Conservation (phyloP, 1,140 invertebrate species). For the Cotesia chilonis region DNA sequence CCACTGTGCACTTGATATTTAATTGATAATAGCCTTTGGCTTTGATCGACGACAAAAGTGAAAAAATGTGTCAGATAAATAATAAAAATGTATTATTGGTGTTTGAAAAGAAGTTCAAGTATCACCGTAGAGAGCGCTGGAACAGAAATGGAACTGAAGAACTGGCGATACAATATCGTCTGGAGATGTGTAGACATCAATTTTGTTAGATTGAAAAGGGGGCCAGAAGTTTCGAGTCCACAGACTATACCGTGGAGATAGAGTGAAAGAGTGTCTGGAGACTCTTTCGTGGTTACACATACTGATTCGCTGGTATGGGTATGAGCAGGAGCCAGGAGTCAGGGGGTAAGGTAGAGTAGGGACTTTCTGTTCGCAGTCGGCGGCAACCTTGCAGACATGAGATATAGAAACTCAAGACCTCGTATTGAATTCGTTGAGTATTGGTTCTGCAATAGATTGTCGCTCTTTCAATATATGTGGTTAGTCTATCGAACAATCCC, state of each 20-base stretch:
- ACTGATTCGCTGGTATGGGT: constrained; percentile 4
- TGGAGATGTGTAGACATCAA: constrained; percentile 41
- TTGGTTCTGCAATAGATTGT: constrained; percentile 22
- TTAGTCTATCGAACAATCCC: constrained; percentile 3
- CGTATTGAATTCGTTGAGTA: constrained; percentile 23
- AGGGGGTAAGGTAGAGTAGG: neutral
- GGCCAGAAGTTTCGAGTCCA: constrained; percentile 29
- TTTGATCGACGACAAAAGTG: neutral
- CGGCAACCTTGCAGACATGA: constrained; percentile 22
- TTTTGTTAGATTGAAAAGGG: constrained; percentile 37
- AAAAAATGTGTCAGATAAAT: neutral
- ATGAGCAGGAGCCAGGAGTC: no score
- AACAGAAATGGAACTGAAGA: constrained; percentile 5
- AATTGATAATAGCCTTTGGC: neutral
- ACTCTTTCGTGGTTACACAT: constrained; percentile 24
- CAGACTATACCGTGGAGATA: constrained; percentile 9
- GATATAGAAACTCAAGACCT: constrained; percentile 16
- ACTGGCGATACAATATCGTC: constrained; percentile 39
- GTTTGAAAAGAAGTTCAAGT: constrained; percentile 14
- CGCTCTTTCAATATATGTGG: neutral
- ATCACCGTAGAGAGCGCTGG: neutral
- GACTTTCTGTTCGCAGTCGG: constrained; percentile 31
- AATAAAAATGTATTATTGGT: neutral
- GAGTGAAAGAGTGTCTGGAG: constrained; percentile 17
- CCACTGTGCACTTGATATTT: no score